phyloP scores from a whole-genome alignment of 2,797 vertebrate genomes.

The Cercopithecus petaurista region DNA sequence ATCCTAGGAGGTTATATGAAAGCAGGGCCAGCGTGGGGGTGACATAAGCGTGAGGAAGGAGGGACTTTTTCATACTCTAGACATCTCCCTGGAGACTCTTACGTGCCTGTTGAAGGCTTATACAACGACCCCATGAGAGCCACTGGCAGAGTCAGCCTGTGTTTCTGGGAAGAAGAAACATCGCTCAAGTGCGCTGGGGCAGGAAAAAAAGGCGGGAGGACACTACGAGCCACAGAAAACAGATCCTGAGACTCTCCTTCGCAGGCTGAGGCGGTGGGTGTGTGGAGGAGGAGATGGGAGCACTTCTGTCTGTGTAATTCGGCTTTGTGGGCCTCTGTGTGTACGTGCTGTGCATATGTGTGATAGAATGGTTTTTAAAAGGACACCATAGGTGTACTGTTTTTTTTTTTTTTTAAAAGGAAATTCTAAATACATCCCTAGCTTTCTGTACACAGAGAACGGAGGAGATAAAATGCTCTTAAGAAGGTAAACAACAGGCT shows the following conservation, averaged over 20 bases:
- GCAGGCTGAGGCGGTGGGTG: accelerated
- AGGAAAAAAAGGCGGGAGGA: neutral
- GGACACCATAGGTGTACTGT: neutral
- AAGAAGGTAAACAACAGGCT: neutral
- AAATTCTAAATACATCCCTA: neutral
- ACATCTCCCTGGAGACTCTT: neutral
- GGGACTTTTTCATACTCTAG: neutral
- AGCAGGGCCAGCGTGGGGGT: neutral
- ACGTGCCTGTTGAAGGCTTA: accelerated
- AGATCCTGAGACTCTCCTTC: neutral
- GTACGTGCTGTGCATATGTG: accelerated
- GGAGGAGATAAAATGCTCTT: slow-evolving; percentile 32
- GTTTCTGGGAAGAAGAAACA: neutral
- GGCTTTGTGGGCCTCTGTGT: neutral
- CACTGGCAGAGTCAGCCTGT: neutral
- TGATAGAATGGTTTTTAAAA: neutral
- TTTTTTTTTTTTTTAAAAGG: neutral
- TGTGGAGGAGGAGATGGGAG: accelerated
- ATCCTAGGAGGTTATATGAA: neutral
- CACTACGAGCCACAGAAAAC: neutral
- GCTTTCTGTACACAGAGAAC: neutral
- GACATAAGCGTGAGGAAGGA: neutral
- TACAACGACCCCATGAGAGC: neutral
- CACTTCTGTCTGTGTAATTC: neutral
- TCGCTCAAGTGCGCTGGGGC: no score